Conservation (phyloP, 2,113 vertebrate species). For the Acrocephalus kingi region DNA sequence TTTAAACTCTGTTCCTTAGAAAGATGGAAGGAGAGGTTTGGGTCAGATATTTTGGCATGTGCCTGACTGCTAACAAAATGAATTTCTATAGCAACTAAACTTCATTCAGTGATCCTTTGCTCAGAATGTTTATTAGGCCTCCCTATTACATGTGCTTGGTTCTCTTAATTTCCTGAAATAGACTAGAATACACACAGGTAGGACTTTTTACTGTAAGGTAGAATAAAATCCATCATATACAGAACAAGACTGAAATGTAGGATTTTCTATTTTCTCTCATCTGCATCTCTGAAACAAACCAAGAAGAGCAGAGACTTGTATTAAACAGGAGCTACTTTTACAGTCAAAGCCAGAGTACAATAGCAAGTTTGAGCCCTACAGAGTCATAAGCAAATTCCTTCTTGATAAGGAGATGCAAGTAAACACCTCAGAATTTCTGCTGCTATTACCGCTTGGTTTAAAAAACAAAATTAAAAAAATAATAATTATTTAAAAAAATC, state of each 20-base stretch:
- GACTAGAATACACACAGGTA: neutral
- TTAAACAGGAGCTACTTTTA: slow-evolving; percentile 4
- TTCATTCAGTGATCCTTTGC: neutral
- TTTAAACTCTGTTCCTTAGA: slow-evolving; percentile 10
- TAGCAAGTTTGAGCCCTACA: slow-evolving; percentile 12
- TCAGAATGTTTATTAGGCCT: slow-evolving; percentile 16
- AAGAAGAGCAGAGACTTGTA: neutral
- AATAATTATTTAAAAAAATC: neutral
- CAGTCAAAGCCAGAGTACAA: neutral
- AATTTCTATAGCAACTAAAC: slow-evolving; percentile 9
- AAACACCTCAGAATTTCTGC: slow-evolving; percentile 13
- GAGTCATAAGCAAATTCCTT: slow-evolving; percentile 24
- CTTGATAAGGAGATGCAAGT: neutral
- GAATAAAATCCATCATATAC: neutral
- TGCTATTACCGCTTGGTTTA: neutral
- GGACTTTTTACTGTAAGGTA: neutral
- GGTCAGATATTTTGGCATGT: slow-evolving; percentile 6
- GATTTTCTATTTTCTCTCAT: neutral
- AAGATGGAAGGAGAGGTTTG: slow-evolving; percentile 14
- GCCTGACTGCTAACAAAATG: neutral
- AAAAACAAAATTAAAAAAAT: neutral
- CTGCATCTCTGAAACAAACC: neutral
- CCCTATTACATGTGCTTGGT: neutral
- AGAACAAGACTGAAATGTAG: neutral
- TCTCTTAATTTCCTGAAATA: slow-evolving; percentile 42